Evolutionary conservation across 2,888 invertebrate species (phyloP), one percentile per base, ranked within the genome.

Genomic region (Acanthosepion esculentum): DNA sequence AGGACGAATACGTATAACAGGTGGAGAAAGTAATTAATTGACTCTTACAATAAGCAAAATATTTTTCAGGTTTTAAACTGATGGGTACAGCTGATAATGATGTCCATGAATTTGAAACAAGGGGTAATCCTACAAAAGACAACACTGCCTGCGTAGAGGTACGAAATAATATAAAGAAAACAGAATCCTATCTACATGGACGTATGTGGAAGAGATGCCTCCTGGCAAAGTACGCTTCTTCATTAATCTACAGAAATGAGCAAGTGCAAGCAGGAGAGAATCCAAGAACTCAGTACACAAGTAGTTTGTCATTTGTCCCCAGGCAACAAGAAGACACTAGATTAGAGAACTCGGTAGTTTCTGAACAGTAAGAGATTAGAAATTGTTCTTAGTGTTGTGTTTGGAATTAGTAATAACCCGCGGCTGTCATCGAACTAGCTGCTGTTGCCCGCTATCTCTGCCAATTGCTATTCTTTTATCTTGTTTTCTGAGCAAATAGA

Each of bases 221-320:
- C n/a, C n/a, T 78, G 78, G 78, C 78, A 78, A 78, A 78, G 78
- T 78, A 78, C 15, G n/a, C 78, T 78, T 78, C 78, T 78, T 78
- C 78, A 78, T 78, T 78, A 78, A 78, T 78, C 78, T 78, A n/a
- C n/a, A 78, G 78, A 78, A 78, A 78, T 78, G 78, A 78, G 78
- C 78, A 78, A 78, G 78, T 78, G 78, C 29, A 78, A n/a, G 78
- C n/a, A 78, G n/a, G 33, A 78, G 78, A 78, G 78, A 78, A n/a
- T 78, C 78, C 78, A 78, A 78, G 78, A 78, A 78, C 78, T 78
- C 78, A 78, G 78, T 78, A 78, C 78, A 78, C 78, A 78, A 78
- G 78, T 78, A 78, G 78, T 78, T 78, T 78, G 78, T 78, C 78
- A n/a, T 78, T n/a, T n/a, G 0, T n/a, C 78, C 78, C 23, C 78